Base-by-base conservation (phyloP, 1,140 invertebrate species). In the Ericerus pela region DNA sequence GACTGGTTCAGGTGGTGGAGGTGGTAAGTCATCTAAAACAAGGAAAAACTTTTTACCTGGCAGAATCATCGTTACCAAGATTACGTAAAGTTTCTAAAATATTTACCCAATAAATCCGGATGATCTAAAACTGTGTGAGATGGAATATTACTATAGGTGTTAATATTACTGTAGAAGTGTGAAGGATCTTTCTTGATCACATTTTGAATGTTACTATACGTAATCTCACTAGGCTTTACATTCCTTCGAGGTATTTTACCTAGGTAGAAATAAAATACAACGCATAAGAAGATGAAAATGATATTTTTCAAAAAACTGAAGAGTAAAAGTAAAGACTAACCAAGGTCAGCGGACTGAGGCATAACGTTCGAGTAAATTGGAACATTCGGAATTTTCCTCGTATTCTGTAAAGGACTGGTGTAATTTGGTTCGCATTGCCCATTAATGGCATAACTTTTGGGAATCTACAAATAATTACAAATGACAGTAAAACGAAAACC, bases 21-120 rank as follows among this genome's bases (percentile, higher is more conserved):
- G 79, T 62, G 68, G 68, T 22, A 77, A 72, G 66, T 79, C 75
- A 60, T 79, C 76, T 72, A 41, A 36, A 67, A 66, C n/a, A 36
- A 53, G 57, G 53, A 56, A 11, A 29, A 57, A 54, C 41, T 20
- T 26, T 20, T 24, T 24, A 26, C 8, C 31, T 33, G n/a, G 8
- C n/a, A 8, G 8, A 33, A 56, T 22, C 10, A 54, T 27, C 16
- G 33, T 0, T 20, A 38, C 4, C 1, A 20, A 6, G n/a, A 30
- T 18, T 2, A 52, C 27, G 18, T 20, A 12, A n/a, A 10, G 10
- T 62, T 56, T 18, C 51, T 11, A 51, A 55, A 51, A 38, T 63
- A 65, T 30, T 64, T 12, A 61, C 53, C 54, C 51, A 68, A 60
- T 27, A 64, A 27, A 37, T 55, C 51, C n/a, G 51, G 28, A 27